Percentiles rank a stretch among this genome's conserved stretches.
Evolutionary conservation across 2,797 vertebrate species (phyloP).

Genomic region (Pseudochaenichthys georgianus): DNA sequence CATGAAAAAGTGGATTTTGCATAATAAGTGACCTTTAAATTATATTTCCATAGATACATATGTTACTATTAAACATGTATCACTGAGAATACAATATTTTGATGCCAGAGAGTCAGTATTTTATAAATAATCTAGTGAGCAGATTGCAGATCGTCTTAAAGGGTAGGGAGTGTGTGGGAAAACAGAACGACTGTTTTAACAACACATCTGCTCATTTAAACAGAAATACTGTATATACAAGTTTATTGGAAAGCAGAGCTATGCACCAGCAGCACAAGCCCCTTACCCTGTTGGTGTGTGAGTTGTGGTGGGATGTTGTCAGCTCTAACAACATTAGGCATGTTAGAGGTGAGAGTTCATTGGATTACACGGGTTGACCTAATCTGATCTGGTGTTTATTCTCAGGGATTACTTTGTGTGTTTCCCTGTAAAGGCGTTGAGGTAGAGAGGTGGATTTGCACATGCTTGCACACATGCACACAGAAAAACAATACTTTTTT

Average conservation of each 20-base stretch:
- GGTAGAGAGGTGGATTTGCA: not conserved
- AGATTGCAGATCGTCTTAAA: constrained; percentile 22
- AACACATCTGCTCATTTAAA: constrained; percentile 25
- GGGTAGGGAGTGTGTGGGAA: constrained; percentile 13
- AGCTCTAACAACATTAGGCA: constrained; percentile 54
- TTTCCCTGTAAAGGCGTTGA: not conserved
- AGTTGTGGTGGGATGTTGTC: constrained; percentile 38
- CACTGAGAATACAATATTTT: not conserved
- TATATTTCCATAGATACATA: not conserved
- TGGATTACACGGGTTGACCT: constrained; percentile 67
- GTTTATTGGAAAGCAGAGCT: constrained; percentile 21
- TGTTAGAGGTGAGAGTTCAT: constrained; percentile 70
- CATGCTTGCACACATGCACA: not conserved
- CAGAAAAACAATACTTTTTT: not conserved
- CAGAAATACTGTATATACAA: not conserved
- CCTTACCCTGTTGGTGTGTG: constrained; percentile 5
- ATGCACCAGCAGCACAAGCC: not conserved
- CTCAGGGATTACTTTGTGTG: constrained; percentile 52
- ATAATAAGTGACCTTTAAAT: no score
- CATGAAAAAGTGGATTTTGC: no score
- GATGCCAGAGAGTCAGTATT: constrained; percentile 9
- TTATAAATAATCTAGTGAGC: constrained; percentile 19
- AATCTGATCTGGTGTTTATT: constrained; percentile 61
- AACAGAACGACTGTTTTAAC: constrained; percentile 21
- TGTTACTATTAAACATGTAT: not conserved